These are phyloP conservation scores for Halesus radiatus DNA, from an alignment of 1,140 invertebrate species.

Conservation along the genomic window DNA sequence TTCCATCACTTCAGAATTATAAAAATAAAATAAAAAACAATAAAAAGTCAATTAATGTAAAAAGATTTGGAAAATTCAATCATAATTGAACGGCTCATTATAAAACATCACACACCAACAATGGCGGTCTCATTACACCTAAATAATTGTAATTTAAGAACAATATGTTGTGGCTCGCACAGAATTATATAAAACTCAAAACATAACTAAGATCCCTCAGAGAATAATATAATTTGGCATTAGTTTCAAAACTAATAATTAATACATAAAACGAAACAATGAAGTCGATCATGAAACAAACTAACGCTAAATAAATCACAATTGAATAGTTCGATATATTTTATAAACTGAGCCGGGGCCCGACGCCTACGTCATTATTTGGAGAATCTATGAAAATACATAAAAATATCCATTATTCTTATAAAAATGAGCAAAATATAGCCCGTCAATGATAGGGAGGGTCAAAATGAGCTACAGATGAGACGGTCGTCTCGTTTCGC, in stretches of 20 bases:
- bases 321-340: constrained; percentile 19
- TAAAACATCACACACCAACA: too few species aligned
- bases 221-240: constrained; percentile 25
- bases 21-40: too few species aligned
- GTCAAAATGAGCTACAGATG: constrained; percentile 32
- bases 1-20: background rate
- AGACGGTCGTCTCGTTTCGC: constrained; percentile 10
- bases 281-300: constrained; percentile 22
- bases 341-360: background rate
- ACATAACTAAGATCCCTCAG: background rate
- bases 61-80: too few species aligned
- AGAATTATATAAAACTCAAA: background rate
- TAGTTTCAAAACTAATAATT: constrained; percentile 25
- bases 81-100: too few species aligned
- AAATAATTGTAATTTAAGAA: background rate
- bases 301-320: constrained; percentile 35
- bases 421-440: constrained; percentile 44
- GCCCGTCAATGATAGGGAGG: constrained; percentile 34
- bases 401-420: constrained; percentile 37
- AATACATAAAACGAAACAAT: constrained; percentile 4
- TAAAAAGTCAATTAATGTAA: too few species aligned
- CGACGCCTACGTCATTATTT: constrained; percentile 8
- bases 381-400: constrained; percentile 29
- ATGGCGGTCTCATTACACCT: background rate
- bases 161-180: background rate